A percentile compares a stretch with the other conserved stretches of the same genome.
Evolutionary conservation across 2,113 vertebrate genomes (phyloP).

Genomic region (Oxygymnocypris stewartii): DNA sequence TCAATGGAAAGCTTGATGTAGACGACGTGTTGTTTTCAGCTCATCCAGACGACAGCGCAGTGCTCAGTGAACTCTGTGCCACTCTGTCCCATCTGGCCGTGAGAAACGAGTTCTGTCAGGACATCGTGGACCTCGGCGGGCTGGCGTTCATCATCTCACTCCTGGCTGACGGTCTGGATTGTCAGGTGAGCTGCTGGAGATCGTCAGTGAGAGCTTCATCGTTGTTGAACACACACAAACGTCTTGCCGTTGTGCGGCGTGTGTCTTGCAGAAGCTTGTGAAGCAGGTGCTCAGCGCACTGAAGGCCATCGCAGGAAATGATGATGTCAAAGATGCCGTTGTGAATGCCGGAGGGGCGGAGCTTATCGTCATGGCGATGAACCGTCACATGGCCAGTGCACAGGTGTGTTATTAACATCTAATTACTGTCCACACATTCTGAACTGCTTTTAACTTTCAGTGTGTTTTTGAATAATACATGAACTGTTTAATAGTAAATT

Average conservation of each 20-base stretch:
- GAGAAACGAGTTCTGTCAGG: conserved; percentile 95
- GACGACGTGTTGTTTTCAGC: conserved; percentile 66
- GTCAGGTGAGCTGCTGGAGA: conserved; percentile 71
- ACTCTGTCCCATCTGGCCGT: conserved; percentile 87
- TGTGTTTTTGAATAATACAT: neutral
- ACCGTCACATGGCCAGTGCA: conserved; percentile 80
- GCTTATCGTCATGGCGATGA: conserved; percentile 86
- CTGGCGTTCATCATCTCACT: conserved; percentile 83
- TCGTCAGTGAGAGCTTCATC: neutral
- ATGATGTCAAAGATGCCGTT: conserved; percentile 91
- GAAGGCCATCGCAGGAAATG: conserved; percentile 88
- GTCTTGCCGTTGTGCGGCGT: neutral
- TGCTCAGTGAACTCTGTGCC: conserved; percentile 88
- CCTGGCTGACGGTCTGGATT: conserved; percentile 83
- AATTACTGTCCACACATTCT: neutral
- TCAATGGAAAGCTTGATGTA: too few relatives aligned
- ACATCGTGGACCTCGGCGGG: conserved; percentile 91
- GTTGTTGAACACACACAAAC: neutral
- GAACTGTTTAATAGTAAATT: too few relatives aligned
- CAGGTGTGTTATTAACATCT: conserved; percentile 68
- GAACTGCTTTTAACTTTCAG: neutral
- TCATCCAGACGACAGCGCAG: conserved; percentile 72
- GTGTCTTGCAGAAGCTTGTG: conserved; percentile 81
- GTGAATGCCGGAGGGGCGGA: conserved; percentile 81
- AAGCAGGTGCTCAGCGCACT: conserved; percentile 85